Conservation (phyloP, 2,888 invertebrate species). For the Xanthia icteritia region DNA sequence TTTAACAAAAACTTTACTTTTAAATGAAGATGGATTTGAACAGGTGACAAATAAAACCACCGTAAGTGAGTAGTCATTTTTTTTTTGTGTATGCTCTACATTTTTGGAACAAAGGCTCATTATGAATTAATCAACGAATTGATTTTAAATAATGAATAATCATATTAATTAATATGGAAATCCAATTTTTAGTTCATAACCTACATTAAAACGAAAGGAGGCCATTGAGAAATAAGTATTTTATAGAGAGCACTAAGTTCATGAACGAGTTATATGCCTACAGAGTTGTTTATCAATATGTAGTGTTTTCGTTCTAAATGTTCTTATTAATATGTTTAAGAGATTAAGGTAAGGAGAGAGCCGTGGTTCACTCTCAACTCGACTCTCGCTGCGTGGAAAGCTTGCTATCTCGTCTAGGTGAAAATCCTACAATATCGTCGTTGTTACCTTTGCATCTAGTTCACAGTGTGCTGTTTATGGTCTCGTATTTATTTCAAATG, state of each 20-base stretch:
- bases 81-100: background rate
- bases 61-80: background rate
- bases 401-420: conserved; percentile 81
- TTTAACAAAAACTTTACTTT: conserved; percentile 62
- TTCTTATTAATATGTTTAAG: conserved; percentile 58
- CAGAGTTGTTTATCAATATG: conserved; percentile 40
- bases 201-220: conserved; percentile 68
- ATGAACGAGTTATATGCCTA: conserved; percentile 62
- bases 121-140: conserved; percentile 11
- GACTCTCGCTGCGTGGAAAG: conserved; percentile 81
- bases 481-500: conserved; percentile 3
- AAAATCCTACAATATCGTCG: conserved; percentile 81
- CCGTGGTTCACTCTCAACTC: conserved; percentile 63
- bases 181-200: conserved; percentile 63
- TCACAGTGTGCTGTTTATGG: conserved; percentile 1
- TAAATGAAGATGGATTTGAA: conserved; percentile 7
- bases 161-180: conserved; percentile 51
- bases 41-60: background rate
- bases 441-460: conserved; percentile 78
- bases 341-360: conserved; percentile 68
- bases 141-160: conserved; percentile 37
- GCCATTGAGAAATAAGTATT: conserved; percentile 65
- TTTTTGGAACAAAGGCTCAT: conserved; percentile 2
- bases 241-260: conserved; percentile 68
- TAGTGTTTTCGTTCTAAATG: conserved; percentile 44